Evolutionary conservation across 1,140 invertebrate species (phyloP).

Genomic region (Trichonephila clavata): DNA sequence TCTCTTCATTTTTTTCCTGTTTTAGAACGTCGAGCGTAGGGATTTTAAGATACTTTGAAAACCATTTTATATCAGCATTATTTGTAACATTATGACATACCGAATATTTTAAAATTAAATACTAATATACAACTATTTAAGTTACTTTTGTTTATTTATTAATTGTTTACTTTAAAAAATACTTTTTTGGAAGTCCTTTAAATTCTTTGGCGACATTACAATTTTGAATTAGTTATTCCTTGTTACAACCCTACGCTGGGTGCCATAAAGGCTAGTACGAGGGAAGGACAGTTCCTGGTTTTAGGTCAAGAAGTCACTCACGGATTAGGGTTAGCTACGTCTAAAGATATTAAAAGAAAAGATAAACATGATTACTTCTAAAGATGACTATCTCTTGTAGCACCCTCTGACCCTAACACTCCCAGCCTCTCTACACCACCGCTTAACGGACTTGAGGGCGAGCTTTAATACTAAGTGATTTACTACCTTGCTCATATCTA

Average conservation of each 20-base stretch:
- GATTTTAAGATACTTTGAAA: too few relatives aligned
- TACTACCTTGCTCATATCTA: conserved; percentile 34
- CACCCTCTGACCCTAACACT: conserved; percentile 49
- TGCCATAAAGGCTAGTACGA: background rate
- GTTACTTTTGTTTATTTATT: too few relatives aligned
- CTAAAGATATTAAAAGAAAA: conserved; percentile 68
- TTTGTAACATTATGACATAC: too few relatives aligned
- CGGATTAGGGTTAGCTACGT: conserved; percentile 45
- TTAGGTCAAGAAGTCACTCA: conserved; percentile 13
- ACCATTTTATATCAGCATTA: too few relatives aligned
- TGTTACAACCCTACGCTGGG: background rate
- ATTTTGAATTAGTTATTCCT: too few relatives aligned
- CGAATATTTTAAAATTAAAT: too few relatives aligned
- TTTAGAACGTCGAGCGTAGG: too few relatives aligned
- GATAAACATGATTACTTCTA: conserved; percentile 66
- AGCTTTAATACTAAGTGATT: conserved; percentile 46
- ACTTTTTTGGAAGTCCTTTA: background rate
- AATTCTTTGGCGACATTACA: background rate
- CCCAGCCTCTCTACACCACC: background rate
- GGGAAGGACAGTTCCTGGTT: conserved; percentile 67
- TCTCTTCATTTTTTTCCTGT: too few relatives aligned
- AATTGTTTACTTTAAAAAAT: too few relatives aligned
- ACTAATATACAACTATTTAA: too few relatives aligned
- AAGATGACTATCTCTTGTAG: conserved; percentile 58
- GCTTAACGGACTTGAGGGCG: conserved; percentile 21